Evolutionary conservation across 2,113 vertebrate genomes (phyloP).

Genomic region (Isurus oxyrinchus): DNA sequence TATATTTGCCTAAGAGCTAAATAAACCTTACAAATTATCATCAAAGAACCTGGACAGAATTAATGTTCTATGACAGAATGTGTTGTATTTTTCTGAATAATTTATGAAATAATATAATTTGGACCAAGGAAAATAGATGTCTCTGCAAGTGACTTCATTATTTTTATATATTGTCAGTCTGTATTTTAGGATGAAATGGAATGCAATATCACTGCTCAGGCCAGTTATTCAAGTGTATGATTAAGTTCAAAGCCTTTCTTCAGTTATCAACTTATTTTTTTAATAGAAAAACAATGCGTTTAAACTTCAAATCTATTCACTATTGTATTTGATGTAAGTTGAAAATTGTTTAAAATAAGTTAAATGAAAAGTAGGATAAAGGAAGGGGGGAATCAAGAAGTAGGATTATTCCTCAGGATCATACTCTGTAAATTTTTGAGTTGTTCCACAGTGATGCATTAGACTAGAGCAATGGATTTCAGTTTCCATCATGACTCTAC

Average conservation of each 20-base stretch:
- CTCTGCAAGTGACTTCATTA: not conserved
- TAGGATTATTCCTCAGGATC: not conserved
- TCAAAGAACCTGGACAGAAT: not conserved
- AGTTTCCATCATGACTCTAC: not conserved
- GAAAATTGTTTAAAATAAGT: not conserved
- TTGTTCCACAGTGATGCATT: not conserved
- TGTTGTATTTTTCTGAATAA: not conserved
- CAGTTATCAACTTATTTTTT: not conserved
- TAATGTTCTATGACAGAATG: not conserved
- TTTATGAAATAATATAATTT: not conserved
- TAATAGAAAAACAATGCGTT: not conserved
- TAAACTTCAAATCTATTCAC: not conserved
- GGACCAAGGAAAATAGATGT: not conserved
- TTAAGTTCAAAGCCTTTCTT: not conserved
- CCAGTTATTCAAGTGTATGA: not conserved
- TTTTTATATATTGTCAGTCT: not conserved
- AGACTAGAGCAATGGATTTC: not conserved
- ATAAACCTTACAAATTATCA: not conserved
- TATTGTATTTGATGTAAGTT: not conserved
- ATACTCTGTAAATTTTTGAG: not conserved
- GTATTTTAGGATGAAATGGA: not conserved
- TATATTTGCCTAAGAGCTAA: too few species aligned
- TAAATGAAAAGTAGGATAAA: not conserved
- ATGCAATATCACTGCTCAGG: not conserved
- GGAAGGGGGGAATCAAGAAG: not conserved